Percentiles rank a stretch among this genome's conserved stretches.
Conservation (phyloP, 2,113 vertebrate genomes). For the Myotis davidii region DNA sequence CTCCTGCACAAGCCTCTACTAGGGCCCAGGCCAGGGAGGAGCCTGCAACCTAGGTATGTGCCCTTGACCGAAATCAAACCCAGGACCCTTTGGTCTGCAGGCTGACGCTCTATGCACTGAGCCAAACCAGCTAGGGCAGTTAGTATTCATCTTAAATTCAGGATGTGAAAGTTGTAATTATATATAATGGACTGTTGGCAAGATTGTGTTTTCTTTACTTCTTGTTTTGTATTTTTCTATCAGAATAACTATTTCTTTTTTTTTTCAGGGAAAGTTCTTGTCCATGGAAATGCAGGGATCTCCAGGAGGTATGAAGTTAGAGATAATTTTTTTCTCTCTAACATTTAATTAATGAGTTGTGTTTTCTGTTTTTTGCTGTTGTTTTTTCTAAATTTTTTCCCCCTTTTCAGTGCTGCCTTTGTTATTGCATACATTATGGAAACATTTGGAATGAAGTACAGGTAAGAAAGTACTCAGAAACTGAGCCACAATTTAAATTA, state of each 20-base stretch:
- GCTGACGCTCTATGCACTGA: too few species aligned
- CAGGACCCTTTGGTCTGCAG: too few species aligned
- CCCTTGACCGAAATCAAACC: too few species aligned
- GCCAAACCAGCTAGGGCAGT: background rate
- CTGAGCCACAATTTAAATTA: background rate
- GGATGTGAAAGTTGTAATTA: slow-evolving; percentile 10
- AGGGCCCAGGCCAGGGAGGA: too few species aligned
- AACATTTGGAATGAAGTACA: slow-evolving; percentile 99
- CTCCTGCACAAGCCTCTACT: too few species aligned
- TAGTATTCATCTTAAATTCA: slow-evolving; percentile 21
- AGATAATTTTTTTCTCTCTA: background rate
- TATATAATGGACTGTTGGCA: background rate
- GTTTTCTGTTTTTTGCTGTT: background rate
- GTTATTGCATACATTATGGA: slow-evolving; percentile 99
- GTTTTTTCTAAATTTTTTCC: background rate
- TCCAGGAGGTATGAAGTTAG: slow-evolving; percentile 94
- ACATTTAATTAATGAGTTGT: slow-evolving; percentile 12
- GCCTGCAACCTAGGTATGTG: too few species aligned
- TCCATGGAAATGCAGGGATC: slow-evolving; percentile 99
- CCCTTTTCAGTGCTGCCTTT: slow-evolving; percentile 94
- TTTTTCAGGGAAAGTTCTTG: slow-evolving; percentile 95
- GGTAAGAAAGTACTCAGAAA: slow-evolving; percentile 84
- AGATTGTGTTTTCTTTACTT: slow-evolving; percentile 6
- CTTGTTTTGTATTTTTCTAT: slow-evolving; percentile 54
- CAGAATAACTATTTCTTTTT: slow-evolving; percentile 55